Percentiles rank a stretch among this genome's conserved stretches.
phyloP scores from a whole-genome alignment of 2,113 vertebrate species.

The Rhinoptilus africanus region DNA sequence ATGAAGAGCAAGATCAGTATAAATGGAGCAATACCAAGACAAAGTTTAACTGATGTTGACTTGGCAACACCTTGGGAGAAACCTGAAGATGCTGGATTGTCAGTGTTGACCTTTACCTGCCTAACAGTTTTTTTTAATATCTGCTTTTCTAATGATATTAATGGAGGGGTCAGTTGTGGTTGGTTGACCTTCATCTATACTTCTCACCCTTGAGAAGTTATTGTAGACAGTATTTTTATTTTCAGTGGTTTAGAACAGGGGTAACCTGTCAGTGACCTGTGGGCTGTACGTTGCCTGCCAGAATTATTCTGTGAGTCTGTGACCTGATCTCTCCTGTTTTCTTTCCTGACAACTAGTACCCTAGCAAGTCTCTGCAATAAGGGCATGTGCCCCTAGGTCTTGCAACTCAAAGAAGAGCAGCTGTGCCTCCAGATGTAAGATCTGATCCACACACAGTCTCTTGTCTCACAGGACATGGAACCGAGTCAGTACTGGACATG shows the following conservation, averaged over 20 bases:
- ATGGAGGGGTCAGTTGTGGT: neutral
- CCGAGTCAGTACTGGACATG: neutral
- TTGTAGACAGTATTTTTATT: neutral
- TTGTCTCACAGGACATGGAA: neutral
- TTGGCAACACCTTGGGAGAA: neutral
- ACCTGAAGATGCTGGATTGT: neutral
- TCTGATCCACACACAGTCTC: neutral
- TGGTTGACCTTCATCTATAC: neutral
- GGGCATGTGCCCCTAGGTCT: neutral
- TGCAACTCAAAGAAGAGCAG: neutral
- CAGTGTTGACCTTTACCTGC: neutral
- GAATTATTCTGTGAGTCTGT: neutral
- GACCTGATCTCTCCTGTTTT: neutral
- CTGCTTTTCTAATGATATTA: neutral
- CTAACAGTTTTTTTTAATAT: neutral
- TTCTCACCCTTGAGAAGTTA: neutral
- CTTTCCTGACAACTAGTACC: neutral
- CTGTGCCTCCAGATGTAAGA: neutral
- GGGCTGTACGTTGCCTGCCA: neutral
- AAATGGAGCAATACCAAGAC: neutral
- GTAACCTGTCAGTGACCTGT: neutral
- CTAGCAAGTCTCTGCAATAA: neutral
- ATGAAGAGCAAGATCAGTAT: neutral
- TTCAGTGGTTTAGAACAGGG: neutral
- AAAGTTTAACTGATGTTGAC: neutral